Conservation (phyloP, 2,888 invertebrate genomes). For the Andrena bucephala region DNA sequence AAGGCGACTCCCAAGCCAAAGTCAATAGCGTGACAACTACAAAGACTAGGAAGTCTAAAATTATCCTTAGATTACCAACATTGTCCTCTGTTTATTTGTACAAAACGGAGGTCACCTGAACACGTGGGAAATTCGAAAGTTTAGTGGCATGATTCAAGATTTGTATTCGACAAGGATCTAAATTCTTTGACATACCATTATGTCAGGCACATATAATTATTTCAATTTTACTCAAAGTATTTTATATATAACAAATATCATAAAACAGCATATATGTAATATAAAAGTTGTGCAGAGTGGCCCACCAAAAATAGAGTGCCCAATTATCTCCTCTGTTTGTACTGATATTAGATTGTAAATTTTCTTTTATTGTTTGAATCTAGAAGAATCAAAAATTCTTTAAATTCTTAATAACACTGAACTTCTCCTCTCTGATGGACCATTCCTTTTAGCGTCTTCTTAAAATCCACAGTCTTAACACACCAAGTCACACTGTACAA, state of each 20-base stretch:
- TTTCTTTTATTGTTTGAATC: background rate
- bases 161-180: background rate
- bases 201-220: background rate
- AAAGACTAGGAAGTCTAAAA: background rate
- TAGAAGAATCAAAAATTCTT: too few relatives aligned
- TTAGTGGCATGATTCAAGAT: background rate
- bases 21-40: constrained; percentile 11
- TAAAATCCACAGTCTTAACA: too few relatives aligned
- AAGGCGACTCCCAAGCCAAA: constrained; percentile 9
- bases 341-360: background rate
- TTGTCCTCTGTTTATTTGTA: constrained; percentile 15
- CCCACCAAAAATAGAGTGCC: background rate
- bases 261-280: background rate
- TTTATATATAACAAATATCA: background rate
- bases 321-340: background rate
- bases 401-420: too few relatives aligned
- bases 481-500: background rate
- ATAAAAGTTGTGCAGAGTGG: background rate
- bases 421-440: background rate
- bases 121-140: background rate
- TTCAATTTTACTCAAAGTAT: background rate
- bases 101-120: background rate
- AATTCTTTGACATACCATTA: background rate
- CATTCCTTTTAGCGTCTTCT: background rate
- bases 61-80: background rate